Evolutionary conservation across 2,797 vertebrate genomes (phyloP).

Genomic region (Acanthiza pusilla): DNA sequence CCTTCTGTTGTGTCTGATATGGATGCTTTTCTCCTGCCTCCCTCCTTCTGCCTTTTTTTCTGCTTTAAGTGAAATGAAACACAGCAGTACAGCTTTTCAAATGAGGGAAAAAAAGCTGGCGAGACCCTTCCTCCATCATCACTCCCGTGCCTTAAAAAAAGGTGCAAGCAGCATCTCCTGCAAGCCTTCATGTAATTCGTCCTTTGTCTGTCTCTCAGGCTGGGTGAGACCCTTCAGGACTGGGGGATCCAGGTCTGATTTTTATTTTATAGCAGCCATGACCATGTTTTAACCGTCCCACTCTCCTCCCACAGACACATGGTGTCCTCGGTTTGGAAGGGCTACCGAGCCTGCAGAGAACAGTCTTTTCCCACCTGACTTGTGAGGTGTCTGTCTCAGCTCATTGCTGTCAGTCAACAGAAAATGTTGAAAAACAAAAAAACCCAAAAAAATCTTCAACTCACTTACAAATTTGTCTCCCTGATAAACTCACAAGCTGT

Average conservation of each 20-base stretch:
- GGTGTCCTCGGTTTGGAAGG: neutral
- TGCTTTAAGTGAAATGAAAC: neutral
- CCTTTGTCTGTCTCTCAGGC: neutral
- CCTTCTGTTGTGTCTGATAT: constrained; percentile 10
- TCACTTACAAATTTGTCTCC: neutral
- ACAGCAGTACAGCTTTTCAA: neutral
- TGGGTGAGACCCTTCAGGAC: neutral
- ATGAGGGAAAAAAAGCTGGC: neutral
- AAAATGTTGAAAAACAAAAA: neutral
- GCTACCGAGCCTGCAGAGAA: neutral
- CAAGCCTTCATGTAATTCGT: neutral
- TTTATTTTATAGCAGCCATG: neutral
- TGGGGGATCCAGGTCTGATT: neutral
- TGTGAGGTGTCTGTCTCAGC: neutral
- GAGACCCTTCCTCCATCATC: neutral
- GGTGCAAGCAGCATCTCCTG: neutral
- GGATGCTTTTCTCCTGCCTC: neutral
- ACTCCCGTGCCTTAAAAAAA: neutral
- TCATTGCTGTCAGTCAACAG: neutral
- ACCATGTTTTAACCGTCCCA: neutral
- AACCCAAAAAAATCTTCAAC: neutral
- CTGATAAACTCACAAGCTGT: neutral
- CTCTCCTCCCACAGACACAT: neutral
- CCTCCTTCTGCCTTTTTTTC: neutral
- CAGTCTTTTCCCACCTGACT: neutral